Evolutionary conservation across 2,797 vertebrate species (phyloP).

Genomic region (Muscicapa striata): DNA sequence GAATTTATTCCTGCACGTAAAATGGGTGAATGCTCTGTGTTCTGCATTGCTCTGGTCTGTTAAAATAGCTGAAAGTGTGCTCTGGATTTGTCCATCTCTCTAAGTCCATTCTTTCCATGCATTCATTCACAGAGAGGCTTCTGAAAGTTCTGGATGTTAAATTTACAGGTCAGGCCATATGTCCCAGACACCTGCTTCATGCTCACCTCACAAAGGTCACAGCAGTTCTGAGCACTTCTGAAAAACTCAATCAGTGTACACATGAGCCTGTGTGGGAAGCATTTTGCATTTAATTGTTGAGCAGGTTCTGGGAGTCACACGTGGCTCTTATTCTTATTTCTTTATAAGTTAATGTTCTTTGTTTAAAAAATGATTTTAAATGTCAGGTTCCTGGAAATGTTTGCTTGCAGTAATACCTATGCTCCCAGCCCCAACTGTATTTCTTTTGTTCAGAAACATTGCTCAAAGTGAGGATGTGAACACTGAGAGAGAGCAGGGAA

Average conservation of each 20-base stretch:
- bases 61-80: neutral
- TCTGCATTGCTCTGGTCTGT: neutral
- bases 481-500: neutral
- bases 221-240: neutral
- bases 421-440: neutral
- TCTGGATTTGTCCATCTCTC: neutral
- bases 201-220: neutral
- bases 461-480: neutral
- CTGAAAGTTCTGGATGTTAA: neutral
- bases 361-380: neutral
- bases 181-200: neutral
- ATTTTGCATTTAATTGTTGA: neutral
- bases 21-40: fast-evolving
- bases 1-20: neutral
- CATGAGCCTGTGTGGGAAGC: neutral
- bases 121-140: neutral
- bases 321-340: neutral
- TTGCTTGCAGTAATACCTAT: neutral
- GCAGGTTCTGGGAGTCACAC: neutral
- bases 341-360: neutral
- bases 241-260: neutral
- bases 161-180: neutral
- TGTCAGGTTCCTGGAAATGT: neutral
- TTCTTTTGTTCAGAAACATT: neutral
- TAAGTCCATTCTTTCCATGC: neutral